Evolutionary conservation across 2,113 vertebrate species (phyloP).

Genomic region (Casuarius casuarius): DNA sequence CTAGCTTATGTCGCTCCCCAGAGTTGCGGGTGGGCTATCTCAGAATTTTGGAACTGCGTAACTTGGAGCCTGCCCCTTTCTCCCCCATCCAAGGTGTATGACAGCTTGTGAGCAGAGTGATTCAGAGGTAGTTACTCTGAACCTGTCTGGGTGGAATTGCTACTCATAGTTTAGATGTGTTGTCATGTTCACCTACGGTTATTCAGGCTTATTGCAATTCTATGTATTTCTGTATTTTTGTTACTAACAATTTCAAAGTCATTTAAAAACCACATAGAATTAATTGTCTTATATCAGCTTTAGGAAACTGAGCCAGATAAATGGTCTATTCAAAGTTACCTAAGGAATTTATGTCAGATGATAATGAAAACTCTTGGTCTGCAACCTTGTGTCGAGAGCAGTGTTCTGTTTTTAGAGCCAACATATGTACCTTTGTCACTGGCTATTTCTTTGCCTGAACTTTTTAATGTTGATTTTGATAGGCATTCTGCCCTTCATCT

Average conservation of each 20-base stretch:
- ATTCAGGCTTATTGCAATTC: background rate
- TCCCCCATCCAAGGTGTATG: background rate
- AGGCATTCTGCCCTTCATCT: background rate
- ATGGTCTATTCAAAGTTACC: background rate
- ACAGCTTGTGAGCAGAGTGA: background rate
- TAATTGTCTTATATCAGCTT: background rate
- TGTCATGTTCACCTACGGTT: background rate
- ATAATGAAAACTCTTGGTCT: background rate
- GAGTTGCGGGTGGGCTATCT: rapidly evolving
- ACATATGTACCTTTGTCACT: background rate
- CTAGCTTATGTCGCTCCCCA: background rate
- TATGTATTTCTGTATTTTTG: background rate
- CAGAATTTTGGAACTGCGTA: background rate
- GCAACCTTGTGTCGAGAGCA: background rate
- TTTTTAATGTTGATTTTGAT: background rate
- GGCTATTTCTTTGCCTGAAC: background rate
- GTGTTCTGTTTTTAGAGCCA: background rate
- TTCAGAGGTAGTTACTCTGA: background rate
- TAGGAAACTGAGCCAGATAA: background rate
- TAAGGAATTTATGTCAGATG: background rate
- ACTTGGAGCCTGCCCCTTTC: background rate
- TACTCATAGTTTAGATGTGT: background rate
- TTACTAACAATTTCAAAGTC: background rate
- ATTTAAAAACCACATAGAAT: background rate
- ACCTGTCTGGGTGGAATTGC: background rate